phyloP scores from a whole-genome alignment of 2,113 vertebrate genomes.

The Monopterus albus region DNA sequence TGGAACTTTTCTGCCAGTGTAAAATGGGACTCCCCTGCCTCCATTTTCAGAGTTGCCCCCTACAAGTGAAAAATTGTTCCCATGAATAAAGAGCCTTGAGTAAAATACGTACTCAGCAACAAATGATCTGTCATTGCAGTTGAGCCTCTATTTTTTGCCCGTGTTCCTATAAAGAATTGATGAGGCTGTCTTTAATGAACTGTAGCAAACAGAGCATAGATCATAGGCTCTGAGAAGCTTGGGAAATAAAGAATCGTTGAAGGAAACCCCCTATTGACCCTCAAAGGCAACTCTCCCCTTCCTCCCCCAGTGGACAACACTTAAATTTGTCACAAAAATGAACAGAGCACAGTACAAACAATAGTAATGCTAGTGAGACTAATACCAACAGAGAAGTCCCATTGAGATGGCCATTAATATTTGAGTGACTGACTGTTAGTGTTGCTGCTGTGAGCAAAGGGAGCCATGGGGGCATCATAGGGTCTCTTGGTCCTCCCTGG shows the following conservation, averaged over 20 bases:
- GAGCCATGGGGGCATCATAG: slow-evolving; percentile 35
- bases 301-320: slow-evolving; percentile 2
- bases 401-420: slow-evolving; percentile 56
- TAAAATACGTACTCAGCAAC: slow-evolving; percentile 40
- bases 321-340: slow-evolving; percentile 30
- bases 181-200: slow-evolving; percentile 34
- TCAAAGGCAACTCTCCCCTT: neutral
- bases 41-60: neutral
- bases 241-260: slow-evolving; percentile 12
- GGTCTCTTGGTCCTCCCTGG: slow-evolving; percentile 41
- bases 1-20: slow-evolving; percentile 9
- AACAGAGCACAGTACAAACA: slow-evolving; percentile 6
- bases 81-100: slow-evolving; percentile 37
- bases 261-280: neutral
- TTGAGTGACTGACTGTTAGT: slow-evolving; percentile 39
- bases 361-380: slow-evolving; percentile 38
- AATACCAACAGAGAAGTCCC: slow-evolving; percentile 40
- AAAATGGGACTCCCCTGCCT: neutral
- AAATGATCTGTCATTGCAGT: slow-evolving; percentile 42
- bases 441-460: slow-evolving; percentile 36
- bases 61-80: slow-evolving; percentile 21
- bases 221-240: slow-evolving; percentile 16
- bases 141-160: neutral
- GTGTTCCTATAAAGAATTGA: slow-evolving; percentile 36
- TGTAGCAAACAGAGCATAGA: slow-evolving; percentile 5